Evolutionary conservation across 2,888 invertebrate genomes (phyloP).

Genomic region (Adela reaumurella): DNA sequence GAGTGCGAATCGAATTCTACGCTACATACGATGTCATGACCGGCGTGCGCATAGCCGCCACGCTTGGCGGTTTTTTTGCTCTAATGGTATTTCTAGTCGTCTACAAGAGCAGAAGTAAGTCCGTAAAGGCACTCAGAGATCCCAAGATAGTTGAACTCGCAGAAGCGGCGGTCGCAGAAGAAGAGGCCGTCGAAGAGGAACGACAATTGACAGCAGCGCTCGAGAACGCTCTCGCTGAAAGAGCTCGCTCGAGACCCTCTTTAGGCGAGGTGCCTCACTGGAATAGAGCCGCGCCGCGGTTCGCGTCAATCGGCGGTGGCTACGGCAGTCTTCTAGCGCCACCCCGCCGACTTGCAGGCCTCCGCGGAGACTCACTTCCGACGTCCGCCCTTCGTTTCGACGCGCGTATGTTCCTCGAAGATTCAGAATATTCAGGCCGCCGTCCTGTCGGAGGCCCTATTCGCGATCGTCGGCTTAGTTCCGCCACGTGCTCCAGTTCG

Average conservation of each 20-base stretch:
- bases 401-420: slow-evolving; percentile 18
- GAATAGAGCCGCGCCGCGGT: slow-evolving; percentile 34
- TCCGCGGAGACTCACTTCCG: slow-evolving; percentile 58
- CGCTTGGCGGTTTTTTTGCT: slow-evolving; percentile 86
- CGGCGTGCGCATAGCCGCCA: slow-evolving; percentile 87
- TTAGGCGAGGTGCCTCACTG: slow-evolving; percentile 65
- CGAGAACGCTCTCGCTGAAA: slow-evolving; percentile 59
- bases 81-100: slow-evolving; percentile 88
- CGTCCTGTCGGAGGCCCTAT: slow-evolving; percentile 40
- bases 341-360: slow-evolving; percentile 59
- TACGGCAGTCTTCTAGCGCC: slow-evolving; percentile 72
- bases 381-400: slow-evolving; percentile 53
- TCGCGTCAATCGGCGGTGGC: slow-evolving; percentile 54
- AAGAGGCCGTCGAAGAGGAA: slow-evolving; percentile 67
- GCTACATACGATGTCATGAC: slow-evolving; percentile 93
- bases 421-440: slow-evolving; percentile 36
- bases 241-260: slow-evolving; percentile 52
- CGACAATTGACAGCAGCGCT: slow-evolving; percentile 70
- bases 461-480: slow-evolving; percentile 65
- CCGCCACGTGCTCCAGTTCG: slow-evolving; percentile 81
- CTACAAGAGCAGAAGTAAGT: slow-evolving; percentile 83
- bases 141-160: slow-evolving; percentile 77
- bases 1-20: slow-evolving; percentile 77
- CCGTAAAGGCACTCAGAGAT: slow-evolving; percentile 70
- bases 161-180: slow-evolving; percentile 69